Percentiles rank a stretch among this genome's conserved stretches.
Conservation (phyloP, 2,888 invertebrate genomes). For the Torymus texanus region DNA sequence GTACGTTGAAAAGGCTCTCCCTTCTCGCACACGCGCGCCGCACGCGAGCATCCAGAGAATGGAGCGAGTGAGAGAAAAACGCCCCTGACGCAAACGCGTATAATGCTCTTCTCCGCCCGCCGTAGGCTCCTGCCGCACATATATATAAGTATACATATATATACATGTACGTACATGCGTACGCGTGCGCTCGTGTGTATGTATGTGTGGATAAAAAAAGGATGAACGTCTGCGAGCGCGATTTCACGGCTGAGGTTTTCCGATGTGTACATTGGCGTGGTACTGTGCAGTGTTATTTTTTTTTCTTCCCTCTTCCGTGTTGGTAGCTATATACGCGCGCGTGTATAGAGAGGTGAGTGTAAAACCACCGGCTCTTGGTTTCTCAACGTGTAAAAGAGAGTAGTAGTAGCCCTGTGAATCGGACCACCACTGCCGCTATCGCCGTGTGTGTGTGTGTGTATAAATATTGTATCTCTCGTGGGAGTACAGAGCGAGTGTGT, state of each 20-base stretch:
- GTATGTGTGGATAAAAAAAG: conserved; percentile 11
- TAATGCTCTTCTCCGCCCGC: not conserved
- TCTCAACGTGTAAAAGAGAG: not conserved
- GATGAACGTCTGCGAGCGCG: conserved; percentile 18
- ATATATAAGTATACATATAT: not conserved
- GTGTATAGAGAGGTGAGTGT: not conserved
- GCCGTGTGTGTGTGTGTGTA: not conserved
- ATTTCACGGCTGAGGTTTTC: conserved; percentile 24
- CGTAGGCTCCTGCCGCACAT: not conserved
- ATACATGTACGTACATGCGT: too few relatives aligned
- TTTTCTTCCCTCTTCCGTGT: conserved; percentile 12
- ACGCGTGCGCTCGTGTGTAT: too few relatives aligned
- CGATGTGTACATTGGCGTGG: not conserved
- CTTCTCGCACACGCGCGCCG: conserved; percentile 5
- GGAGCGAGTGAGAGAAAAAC: not conserved
- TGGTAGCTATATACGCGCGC: too few relatives aligned
- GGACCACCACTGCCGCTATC: not conserved
- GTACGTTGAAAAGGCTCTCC: not conserved
- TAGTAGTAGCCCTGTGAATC: not conserved
- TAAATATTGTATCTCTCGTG: conserved; percentile 1
- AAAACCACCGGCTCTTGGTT: not conserved
- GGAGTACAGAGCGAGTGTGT: not conserved
- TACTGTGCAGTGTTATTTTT: too few relatives aligned
- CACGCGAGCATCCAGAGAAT: conserved; percentile 5
- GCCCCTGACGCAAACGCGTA: conserved; percentile 9